Evolutionary conservation across 2,797 vertebrate species (phyloP).

Genomic region (Heteromormyrus szaboi): DNA sequence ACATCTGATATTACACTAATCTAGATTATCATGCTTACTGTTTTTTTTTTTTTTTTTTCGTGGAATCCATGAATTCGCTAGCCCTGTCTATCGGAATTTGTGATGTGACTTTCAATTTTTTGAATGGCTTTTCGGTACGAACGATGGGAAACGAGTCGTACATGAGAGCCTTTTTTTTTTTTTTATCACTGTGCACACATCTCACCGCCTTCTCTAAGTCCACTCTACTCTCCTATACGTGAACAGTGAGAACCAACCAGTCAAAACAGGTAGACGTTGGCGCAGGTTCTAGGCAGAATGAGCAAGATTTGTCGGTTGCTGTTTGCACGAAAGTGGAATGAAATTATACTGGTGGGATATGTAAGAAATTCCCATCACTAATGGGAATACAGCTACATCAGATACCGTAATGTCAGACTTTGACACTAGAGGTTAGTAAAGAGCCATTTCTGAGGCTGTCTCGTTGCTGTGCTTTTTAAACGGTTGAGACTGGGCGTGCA

Average conservation of each 20-base stretch:
- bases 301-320: not conserved
- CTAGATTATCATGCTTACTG: not conserved
- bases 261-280: not conserved
- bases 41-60: not conserved
- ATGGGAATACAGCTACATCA: not conserved
- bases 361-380: not conserved
- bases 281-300: not conserved
- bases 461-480: not conserved
- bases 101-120: not conserved
- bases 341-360: not conserved
- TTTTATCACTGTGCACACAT: not conserved
- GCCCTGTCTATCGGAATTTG: not conserved
- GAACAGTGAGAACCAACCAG: not conserved
- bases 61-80: not conserved
- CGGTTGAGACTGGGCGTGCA: not conserved
- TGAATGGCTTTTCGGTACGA: not conserved
- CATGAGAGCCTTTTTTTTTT: not conserved
- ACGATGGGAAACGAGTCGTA: not conserved
- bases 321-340: not conserved
- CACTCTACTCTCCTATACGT: not conserved
- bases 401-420: not conserved
- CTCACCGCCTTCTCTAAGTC: not conserved
- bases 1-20: not conserved
- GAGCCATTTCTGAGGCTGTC: not conserved
- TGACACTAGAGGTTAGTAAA: constrained; percentile 11